A percentile compares a stretch with the other conserved stretches of the same genome.
Evolutionary conservation across 2,797 vertebrate genomes (phyloP).

Genomic region (Etheostoma perlongum): DNA sequence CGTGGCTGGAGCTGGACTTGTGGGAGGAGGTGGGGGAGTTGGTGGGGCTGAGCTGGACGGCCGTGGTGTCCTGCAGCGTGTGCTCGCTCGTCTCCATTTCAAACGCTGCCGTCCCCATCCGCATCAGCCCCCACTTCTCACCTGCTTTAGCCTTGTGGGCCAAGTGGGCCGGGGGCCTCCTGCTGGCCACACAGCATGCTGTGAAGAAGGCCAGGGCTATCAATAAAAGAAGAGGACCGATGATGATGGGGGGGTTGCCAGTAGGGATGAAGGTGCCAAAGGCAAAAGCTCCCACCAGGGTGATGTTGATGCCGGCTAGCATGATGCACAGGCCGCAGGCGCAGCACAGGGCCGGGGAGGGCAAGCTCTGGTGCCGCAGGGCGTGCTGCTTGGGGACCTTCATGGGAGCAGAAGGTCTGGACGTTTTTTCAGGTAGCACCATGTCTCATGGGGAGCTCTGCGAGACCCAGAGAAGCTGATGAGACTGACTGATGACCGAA

Average conservation of each 20-base stretch:
- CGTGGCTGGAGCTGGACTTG: constrained; percentile 83
- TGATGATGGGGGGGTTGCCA: constrained; percentile 91
- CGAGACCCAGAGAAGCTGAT: constrained; percentile 17
- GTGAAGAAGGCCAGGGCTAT: constrained; percentile 91
- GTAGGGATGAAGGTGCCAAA: constrained; percentile 89
- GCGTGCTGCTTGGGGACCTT: constrained; percentile 72
- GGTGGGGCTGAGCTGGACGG: constrained; percentile 92
- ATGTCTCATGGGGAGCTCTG: constrained; percentile 58
- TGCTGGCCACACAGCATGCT: constrained; percentile 91
- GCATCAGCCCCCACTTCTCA: constrained; percentile 85
- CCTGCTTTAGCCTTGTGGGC: constrained; percentile 74
- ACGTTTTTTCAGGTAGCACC: constrained; percentile 81
- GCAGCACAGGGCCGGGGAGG: constrained; percentile 93
- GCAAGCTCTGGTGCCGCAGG: constrained; percentile 85
- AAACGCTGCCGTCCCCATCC: constrained; percentile 85
- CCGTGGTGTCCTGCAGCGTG: constrained; percentile 93
- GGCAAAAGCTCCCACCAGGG: constrained; percentile 93
- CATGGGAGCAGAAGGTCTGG: constrained; percentile 67
- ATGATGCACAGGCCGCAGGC: constrained; percentile 96
- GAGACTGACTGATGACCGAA: constrained; percentile 10
- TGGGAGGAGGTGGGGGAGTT: constrained; percentile 89
- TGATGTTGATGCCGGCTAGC: constrained; percentile 97
- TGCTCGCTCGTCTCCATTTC: constrained; percentile 96
- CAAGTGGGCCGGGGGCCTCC: constrained; percentile 77
- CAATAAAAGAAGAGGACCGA: constrained; percentile 90